Evolutionary conservation across 2,113 vertebrate genomes (phyloP).

Genomic region (Motacilla alba): DNA sequence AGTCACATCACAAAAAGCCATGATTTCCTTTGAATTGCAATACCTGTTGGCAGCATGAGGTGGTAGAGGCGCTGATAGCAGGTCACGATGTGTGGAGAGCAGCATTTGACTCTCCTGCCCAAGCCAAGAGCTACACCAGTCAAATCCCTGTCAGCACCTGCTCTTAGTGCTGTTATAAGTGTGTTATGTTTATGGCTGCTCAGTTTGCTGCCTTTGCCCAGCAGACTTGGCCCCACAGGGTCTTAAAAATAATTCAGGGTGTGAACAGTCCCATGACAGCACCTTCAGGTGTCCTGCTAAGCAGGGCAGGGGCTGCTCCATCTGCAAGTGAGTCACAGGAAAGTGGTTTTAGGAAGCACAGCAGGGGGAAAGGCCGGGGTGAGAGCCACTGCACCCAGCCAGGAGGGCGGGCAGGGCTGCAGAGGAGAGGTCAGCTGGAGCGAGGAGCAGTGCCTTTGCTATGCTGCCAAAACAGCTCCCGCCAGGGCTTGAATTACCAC

Average conservation of each 20-base stretch:
- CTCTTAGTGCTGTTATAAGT: neutral
- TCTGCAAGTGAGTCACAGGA: fast-evolving
- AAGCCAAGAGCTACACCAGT: neutral
- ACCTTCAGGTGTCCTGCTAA: neutral
- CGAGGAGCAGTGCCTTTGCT: constrained; percentile 13
- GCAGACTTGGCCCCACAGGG: neutral
- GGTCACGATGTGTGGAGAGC: fast-evolving
- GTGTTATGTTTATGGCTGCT: neutral
- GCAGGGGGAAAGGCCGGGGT: neutral
- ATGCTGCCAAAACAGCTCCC: constrained; percentile 34
- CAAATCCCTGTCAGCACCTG: neutral
- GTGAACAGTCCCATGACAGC: fast-evolving
- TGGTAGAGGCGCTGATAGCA: fast-evolving
- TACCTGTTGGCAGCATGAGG: neutral
- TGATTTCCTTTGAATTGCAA: neutral
- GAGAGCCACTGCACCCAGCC: neutral
- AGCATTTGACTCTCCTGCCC: neutral
- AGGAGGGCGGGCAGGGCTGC: neutral
- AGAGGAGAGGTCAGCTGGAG: constrained; percentile 15
- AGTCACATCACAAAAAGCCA: neutral
- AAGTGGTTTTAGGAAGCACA: neutral
- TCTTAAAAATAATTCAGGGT: neutral
- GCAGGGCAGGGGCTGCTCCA: neutral
- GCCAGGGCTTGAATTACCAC: constrained; percentile 22
- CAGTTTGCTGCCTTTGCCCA: neutral